Evolutionary conservation across 1,140 invertebrate genomes (phyloP), one percentile per base, ranked within the genome.

Genomic region (Melitaea cinxia): DNA sequence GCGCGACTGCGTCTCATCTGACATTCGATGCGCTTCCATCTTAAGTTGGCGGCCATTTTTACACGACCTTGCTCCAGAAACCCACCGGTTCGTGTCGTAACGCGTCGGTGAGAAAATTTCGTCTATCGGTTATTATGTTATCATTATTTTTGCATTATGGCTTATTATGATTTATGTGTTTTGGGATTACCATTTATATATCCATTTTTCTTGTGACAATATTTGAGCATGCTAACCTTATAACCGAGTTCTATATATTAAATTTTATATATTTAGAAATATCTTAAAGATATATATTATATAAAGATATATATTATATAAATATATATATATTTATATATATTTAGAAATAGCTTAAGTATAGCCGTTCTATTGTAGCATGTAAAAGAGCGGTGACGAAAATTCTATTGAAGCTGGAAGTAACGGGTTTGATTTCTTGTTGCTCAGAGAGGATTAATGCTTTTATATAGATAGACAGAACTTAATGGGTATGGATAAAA

Each of bases 31-130:
- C 72, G 66, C 64, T 72, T 70, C 77, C 77, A 82, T 85, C 60
- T 80, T 73, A 67, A 49, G 63, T 70, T 79, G 79, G 67, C 80
- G 74, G 83, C 81, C 78, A 83, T 82, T 77, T 78, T 79, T 63
- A 52, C 37, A 17, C 73, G 79, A 87, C 84, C 84, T 85, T 87
- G 82, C 82, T 87, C 84, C 77, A 87, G 72, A 77, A 82, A 85
- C 67, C 59, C 73, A 76, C 75, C 77, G 74, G 77, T 78, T 78
- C 60, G 65, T 83, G 83, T 85, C 75, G 81, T 75, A 85, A 87
- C 64, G 26, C 50, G 35, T 67, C 60, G 70, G 80, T 87, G 84
- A 77, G 84, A 85, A 86, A 85, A 81, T 81, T n/a, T 78, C 66
- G 68, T 81, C 72, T 77, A 78, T 75, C 64, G 67, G 78, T 63